These are phyloP conservation scores for Gorsachius magnificus DNA, from an alignment of 2,797 vertebrate species.

Conservation along the genomic window DNA sequence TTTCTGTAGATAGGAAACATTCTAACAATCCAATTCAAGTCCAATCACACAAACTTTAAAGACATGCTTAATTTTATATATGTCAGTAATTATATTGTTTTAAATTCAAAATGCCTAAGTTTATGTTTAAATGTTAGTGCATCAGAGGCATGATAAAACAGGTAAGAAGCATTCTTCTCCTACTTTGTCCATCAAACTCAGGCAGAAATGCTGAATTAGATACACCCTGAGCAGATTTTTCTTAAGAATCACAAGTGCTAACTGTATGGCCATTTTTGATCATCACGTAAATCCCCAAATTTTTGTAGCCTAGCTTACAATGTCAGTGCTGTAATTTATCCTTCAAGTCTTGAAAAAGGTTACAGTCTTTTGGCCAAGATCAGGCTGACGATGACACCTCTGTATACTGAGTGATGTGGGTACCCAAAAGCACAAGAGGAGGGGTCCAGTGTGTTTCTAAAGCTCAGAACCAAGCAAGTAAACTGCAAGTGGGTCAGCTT, in stretches of 20 bases:
- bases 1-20: background rate
- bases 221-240: background rate
- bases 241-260: background rate
- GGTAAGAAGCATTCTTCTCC: background rate
- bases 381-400: background rate
- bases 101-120: background rate
- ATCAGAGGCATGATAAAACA: background rate
- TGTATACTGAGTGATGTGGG: background rate
- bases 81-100: background rate
- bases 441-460: background rate
- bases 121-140: background rate
- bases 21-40: background rate
- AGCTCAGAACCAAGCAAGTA: background rate
- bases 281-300: background rate
- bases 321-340: background rate
- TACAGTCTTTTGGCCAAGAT: background rate
- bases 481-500: background rate
- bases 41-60: background rate
- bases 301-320: background rate
- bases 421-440: background rate
- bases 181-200: background rate
- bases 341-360: background rate
- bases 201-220: background rate
- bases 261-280: background rate
- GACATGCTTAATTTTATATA: background rate